Conservation (phyloP, 2,113 vertebrate species). For the Pachyramphus minor region DNA sequence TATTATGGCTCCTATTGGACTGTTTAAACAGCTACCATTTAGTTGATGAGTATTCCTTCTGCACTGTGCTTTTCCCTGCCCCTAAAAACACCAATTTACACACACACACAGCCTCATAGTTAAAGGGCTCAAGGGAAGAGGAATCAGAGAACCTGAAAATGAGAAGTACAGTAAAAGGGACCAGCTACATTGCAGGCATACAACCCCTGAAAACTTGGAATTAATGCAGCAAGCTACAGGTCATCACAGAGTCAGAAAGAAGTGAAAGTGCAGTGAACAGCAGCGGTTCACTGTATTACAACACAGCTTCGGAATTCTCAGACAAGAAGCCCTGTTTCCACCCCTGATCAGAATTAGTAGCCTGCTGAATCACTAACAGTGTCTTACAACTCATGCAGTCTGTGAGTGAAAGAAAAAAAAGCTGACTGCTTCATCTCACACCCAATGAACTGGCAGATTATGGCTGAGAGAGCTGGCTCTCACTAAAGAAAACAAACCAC, state of each 20-base stretch:
- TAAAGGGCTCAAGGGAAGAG: neutral
- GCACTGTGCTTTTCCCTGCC: neutral
- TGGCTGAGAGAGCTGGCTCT: neutral
- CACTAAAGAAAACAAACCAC: neutral
- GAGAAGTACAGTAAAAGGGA: neutral
- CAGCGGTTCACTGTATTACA: neutral
- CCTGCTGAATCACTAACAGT: neutral
- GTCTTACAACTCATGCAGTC: rapidly evolving
- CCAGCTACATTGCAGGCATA: neutral
- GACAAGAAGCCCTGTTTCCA: neutral
- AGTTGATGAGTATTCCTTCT: neutral
- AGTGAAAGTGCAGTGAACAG: neutral
- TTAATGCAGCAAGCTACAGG: neutral
- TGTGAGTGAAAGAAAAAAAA: neutral
- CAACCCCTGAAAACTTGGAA: neutral
- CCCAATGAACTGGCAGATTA: neutral
- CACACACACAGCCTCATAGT: neutral
- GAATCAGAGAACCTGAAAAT: neutral
- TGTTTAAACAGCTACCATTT: neutral
- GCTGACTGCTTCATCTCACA: neutral
- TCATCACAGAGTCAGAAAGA: neutral
- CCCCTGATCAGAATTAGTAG: neutral
- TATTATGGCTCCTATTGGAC: neutral
- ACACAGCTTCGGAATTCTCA: neutral
- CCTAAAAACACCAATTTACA: neutral